Conservation (phyloP, 2,888 invertebrate genomes). For the Macrosoma leucophasiata region DNA sequence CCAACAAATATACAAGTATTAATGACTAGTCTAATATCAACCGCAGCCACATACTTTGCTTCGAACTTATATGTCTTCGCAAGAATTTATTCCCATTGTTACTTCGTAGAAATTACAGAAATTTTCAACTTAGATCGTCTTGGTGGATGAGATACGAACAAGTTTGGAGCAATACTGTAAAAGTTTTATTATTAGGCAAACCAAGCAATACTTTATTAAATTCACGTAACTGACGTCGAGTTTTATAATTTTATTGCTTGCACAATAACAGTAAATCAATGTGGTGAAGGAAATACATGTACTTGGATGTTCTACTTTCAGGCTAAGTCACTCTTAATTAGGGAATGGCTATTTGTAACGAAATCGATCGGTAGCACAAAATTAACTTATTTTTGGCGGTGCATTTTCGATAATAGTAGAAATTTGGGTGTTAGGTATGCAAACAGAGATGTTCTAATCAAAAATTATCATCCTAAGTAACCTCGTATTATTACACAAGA, state of each 20-base stretch:
- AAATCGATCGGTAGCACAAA: neutral
- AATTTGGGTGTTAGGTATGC: too few species aligned
- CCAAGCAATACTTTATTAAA: constrained; percentile 27
- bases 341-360: neutral
- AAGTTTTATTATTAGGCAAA: constrained; percentile 33
- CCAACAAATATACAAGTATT: too few species aligned
- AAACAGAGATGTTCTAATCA: too few species aligned
- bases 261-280: constrained; percentile 11
- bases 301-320: constrained; percentile 7
- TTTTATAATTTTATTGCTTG: constrained; percentile 26
- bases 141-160: too few species aligned
- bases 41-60: too few species aligned
- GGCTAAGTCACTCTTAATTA: neutral
- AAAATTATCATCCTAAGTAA: too few species aligned
- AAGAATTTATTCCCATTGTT: too few species aligned
- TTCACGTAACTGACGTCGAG: constrained; percentile 22
- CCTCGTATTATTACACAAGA: too few species aligned
- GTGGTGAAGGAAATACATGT: constrained; percentile 12
- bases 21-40: too few species aligned
- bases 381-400: neutral
- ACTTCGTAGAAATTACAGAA: too few species aligned
- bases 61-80: too few species aligned
- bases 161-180: constrained; percentile 29
- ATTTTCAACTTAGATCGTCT: too few species aligned
- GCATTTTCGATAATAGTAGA: neutral